These are phyloP conservation scores for Gymnocephalus cernua DNA, from an alignment of 2,113 vertebrate species.

Conservation along the genomic window DNA sequence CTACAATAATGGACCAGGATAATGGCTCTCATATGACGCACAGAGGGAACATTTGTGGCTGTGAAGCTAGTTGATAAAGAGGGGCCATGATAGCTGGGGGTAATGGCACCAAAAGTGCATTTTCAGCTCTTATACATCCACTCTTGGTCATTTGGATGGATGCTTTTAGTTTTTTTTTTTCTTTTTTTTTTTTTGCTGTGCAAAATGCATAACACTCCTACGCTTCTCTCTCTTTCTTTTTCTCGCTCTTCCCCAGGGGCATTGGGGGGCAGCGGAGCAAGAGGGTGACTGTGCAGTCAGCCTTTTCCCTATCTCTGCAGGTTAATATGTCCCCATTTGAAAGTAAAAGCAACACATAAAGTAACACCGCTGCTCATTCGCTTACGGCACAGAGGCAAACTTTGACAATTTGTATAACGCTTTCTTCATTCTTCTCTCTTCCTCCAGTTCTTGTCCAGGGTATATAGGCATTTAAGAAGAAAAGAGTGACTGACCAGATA, in stretches of 20 bases:
- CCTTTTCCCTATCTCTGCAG: conserved; percentile 21
- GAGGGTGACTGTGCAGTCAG: conserved; percentile 40
- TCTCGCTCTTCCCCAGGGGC: conserved; percentile 22
- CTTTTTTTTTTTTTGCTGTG: conserved; percentile 8
- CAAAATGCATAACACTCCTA: conserved; percentile 41
- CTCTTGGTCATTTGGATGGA: conserved; percentile 48
- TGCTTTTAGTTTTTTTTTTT: conserved; percentile 60
- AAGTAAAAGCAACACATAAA: conserved; percentile 23
- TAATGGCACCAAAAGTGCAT: conserved; percentile 63
- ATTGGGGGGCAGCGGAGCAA: not conserved
- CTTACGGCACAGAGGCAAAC: conserved; percentile 32
- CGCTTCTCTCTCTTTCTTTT: conserved; percentile 43
- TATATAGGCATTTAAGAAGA: conserved; percentile 27
- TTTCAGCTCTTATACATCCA: conserved; percentile 58
- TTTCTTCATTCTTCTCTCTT: not conserved
- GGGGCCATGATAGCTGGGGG: conserved; percentile 61
- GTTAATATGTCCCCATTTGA: conserved; percentile 53
- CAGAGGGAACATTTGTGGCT: conserved; percentile 68
- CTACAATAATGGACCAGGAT: conserved; percentile 52
- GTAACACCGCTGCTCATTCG: not conserved
- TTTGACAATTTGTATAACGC: conserved; percentile 12
- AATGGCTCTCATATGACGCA: conserved; percentile 68
- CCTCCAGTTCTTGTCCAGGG: not conserved
- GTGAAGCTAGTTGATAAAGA: conserved; percentile 72
- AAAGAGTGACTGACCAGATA: conserved; percentile 21